These are phyloP conservation scores for Anoplius nigerrimus DNA, from an alignment of 2,888 invertebrate genomes.

Conservation along the genomic window DNA sequence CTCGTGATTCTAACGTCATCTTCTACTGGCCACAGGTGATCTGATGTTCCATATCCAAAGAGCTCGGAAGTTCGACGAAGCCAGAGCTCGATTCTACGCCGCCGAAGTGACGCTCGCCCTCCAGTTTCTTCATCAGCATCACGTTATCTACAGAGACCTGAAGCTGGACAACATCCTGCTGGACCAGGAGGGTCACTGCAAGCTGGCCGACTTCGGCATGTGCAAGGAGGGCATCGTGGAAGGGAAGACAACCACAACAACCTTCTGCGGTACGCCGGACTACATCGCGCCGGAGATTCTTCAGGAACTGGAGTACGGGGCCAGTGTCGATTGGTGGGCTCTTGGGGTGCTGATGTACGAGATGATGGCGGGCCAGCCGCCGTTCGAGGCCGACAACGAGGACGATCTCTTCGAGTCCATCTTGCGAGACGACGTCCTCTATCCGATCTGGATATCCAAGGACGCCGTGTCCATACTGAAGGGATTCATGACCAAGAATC, in stretches of 20 bases:
- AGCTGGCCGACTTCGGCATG: constrained; percentile 97
- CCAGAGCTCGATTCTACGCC: constrained; percentile 96
- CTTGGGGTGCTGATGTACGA: constrained; percentile 98
- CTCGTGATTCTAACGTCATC: too few relatives aligned
- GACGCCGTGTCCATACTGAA: constrained; percentile 94
- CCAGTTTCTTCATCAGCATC: constrained; percentile 97
- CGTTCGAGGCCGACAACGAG: constrained; percentile 99
- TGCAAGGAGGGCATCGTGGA: constrained; percentile 97
- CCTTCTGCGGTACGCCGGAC: constrained; percentile 99
- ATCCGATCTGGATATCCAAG: constrained; percentile 96
- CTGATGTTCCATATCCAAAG: constrained; percentile 99
- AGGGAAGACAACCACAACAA: constrained; percentile 86
- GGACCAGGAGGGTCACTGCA: constrained; percentile 96
- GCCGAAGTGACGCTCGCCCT: constrained; percentile 98
- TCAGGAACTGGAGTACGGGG: constrained; percentile 93
- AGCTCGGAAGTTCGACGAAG: constrained; percentile 98
- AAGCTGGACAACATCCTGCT: constrained; percentile 98
- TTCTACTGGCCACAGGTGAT: constrained; percentile 78
- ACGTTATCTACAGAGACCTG: constrained; percentile 98
- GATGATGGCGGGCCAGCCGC: constrained; percentile 99
- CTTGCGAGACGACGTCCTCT: constrained; percentile 97
- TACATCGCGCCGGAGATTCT: constrained; percentile 99
- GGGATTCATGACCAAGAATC: constrained; percentile 99
- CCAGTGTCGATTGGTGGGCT: constrained; percentile 97
- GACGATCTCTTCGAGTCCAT: constrained; percentile 99